These are phyloP conservation scores for Andricus quercusramuli DNA, from an alignment of 2,888 invertebrate genomes.

Conservation along the genomic window DNA sequence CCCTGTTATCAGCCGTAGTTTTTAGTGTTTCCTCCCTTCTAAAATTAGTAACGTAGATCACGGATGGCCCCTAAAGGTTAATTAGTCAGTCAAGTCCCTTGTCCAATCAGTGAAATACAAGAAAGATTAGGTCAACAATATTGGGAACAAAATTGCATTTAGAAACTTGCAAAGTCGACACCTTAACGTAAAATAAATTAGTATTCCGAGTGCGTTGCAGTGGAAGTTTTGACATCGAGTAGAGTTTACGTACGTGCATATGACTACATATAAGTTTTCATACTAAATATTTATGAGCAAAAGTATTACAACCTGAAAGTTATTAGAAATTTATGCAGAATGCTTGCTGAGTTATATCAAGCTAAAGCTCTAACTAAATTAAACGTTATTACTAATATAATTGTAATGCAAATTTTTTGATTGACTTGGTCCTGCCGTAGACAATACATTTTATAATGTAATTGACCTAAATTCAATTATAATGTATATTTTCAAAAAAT, in stretches of 20 bases:
- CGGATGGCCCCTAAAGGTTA: not conserved
- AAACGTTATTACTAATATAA: not conserved
- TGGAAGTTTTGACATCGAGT: not conserved
- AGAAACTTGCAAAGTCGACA: not conserved
- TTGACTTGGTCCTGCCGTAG: too few species aligned
- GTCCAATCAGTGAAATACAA: not conserved
- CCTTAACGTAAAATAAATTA: not conserved
- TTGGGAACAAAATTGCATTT: not conserved
- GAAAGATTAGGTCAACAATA: constrained; percentile 1
- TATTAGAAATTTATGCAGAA: not conserved
- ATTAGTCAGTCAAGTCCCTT: not conserved
- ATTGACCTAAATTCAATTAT: too few species aligned
- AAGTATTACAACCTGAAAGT: not conserved
- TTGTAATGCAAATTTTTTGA: too few species aligned
- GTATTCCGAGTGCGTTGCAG: not conserved
- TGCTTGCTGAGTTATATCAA: not conserved
- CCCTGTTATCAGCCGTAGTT: too few species aligned
- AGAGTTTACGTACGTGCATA: not conserved
- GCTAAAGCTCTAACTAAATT: not conserved
- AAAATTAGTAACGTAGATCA: too few species aligned
- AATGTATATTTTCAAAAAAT: too few species aligned
- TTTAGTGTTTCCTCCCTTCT: too few species aligned
- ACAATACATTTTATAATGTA: too few species aligned
- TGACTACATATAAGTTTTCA: not conserved
- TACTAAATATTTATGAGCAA: constrained; percentile 4